A percentile compares a stretch with the other conserved stretches of the same genome.
Evolutionary conservation across 2,888 invertebrate species (phyloP).

Genomic region (Diarsia dahlii): DNA sequence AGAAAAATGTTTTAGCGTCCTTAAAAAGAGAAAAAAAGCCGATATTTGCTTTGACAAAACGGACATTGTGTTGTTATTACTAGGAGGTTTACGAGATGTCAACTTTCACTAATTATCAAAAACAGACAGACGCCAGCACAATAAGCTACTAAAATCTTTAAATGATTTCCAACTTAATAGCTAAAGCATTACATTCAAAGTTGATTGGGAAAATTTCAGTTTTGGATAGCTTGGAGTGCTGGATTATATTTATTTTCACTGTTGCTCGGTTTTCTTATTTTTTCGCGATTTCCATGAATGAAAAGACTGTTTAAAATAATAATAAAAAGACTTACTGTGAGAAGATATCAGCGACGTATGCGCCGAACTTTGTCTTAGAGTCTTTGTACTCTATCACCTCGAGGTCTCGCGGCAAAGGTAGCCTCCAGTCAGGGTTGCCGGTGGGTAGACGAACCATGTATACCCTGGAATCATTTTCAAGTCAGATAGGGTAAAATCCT

Average conservation of each 20-base stretch:
- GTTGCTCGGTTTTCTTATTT: not conserved
- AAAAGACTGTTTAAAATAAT: not conserved
- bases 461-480: slow-evolving; percentile 86
- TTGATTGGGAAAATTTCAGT: no score
- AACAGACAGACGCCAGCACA: no score
- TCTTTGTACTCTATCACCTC: slow-evolving; percentile 93
- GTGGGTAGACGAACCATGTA: slow-evolving; percentile 94
- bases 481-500: not conserved
- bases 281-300: not conserved
- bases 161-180: no score
- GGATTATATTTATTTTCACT: no score
- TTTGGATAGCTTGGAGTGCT: no score
- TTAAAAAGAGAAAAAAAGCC: no score
- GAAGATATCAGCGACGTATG: slow-evolving; percentile 96
- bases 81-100: no score
- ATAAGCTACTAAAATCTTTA: no score
- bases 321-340: slow-evolving; percentile 90
- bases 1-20: no score
- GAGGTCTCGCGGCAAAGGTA: slow-evolving; percentile 93
- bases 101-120: no score
- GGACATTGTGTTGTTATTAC: not conserved
- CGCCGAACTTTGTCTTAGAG: slow-evolving; percentile 93
- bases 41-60: not conserved
- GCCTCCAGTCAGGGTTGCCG: slow-evolving; percentile 90
- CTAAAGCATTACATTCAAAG: no score